Conservation (phyloP, 2,797 vertebrate genomes). For the Emydoidea blandingii region DNA sequence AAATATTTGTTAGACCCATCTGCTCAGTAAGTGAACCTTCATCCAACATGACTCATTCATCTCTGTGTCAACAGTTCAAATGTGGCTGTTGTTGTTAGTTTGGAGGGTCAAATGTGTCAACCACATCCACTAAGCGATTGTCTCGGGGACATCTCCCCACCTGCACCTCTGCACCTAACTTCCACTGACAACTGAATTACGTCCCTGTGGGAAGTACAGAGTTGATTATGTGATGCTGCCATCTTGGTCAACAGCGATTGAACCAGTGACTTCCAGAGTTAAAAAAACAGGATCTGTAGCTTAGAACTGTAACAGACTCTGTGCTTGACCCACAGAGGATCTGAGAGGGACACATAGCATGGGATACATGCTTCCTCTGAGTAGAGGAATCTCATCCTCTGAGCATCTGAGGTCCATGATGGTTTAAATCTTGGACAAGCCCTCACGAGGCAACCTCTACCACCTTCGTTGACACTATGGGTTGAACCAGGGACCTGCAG, state of each 20-base stretch:
- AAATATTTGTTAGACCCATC: neutral
- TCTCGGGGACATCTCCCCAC: neutral
- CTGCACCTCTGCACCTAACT: conserved; percentile 1
- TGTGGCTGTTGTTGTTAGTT: neutral
- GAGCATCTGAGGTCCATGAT: too few relatives aligned
- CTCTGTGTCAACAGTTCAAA: conserved; percentile 38
- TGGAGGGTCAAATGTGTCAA: neutral
- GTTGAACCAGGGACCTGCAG: neutral
- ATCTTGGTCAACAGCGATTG: neutral
- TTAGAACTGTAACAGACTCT: neutral
- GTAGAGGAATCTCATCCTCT: neutral
- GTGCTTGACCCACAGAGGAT: neutral
- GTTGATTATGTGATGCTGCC: neutral
- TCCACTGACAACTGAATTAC: neutral
- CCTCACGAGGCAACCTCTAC: neutral
- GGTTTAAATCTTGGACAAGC: neutral
- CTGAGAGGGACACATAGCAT: neutral
- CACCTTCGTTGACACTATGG: neutral
- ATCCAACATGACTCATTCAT: neutral
- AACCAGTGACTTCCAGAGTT: neutral
- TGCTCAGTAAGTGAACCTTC: neutral
- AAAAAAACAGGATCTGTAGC: neutral
- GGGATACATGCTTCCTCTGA: neutral
- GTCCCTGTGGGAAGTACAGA: neutral
- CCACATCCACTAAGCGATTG: neutral